A percentile compares a stretch with the other conserved stretches of the same genome.
phyloP scores from a whole-genome alignment of 30 jellyfish, hydroid and myxozoan species.

The Catostylus mosaicus region DNA sequence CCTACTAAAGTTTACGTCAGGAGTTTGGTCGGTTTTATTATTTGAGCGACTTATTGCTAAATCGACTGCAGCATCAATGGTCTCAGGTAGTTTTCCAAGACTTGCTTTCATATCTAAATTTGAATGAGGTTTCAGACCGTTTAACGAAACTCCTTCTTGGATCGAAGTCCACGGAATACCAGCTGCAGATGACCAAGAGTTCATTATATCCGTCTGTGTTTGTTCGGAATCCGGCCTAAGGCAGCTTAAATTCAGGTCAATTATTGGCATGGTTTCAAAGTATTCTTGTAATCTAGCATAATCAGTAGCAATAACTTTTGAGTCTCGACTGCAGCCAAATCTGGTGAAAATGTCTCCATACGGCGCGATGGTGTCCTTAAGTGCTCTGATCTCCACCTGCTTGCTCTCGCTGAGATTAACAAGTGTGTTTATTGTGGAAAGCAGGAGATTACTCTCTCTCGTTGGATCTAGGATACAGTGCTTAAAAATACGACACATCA shows the following conservation, averaged over 20 bases:
- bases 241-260: not conserved
- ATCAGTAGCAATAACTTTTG: not conserved
- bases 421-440: not conserved
- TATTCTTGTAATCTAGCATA: not conserved
- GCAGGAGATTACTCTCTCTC: not conserved
- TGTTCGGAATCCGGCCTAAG: not conserved
- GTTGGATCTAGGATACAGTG: conserved; percentile 23
- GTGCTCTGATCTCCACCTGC: not conserved
- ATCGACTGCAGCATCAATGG: not conserved
- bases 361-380: not conserved
- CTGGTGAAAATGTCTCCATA: not conserved
- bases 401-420: not conserved
- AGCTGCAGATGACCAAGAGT: not conserved
- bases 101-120: not conserved
- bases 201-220: not conserved
- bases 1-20: not conserved
- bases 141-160: not conserved
- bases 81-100: not conserved
- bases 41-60: not conserved
- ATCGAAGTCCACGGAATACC: not conserved
- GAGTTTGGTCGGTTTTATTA: not conserved
- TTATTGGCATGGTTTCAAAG: not conserved
- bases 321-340: not conserved
- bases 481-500: not conserved
- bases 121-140: not conserved